phyloP scores from a whole-genome alignment of 2,888 invertebrate genomes.

The Phyllotreta striolata region DNA sequence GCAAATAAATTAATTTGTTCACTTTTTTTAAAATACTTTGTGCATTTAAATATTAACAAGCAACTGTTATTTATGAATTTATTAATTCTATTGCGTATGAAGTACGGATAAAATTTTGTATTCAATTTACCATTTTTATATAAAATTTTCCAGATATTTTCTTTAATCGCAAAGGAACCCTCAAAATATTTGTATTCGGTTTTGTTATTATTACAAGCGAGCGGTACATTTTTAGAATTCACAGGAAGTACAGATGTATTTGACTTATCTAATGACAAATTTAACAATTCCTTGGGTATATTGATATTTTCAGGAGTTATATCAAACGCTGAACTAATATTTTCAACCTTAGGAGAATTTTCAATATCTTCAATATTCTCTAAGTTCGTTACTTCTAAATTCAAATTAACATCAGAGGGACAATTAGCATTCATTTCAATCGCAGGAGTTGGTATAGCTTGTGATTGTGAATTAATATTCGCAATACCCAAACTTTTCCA shows the following conservation, averaged over 20 bases:
- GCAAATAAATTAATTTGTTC: slow-evolving; percentile 16
- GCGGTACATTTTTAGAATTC: neutral
- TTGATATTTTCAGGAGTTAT: too few species aligned
- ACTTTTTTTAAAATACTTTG: too few species aligned
- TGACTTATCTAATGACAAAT: neutral
- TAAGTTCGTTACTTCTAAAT: too few species aligned
- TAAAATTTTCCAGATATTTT: slow-evolving; percentile 17
- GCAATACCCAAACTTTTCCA: neutral
- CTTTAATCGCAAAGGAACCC: slow-evolving; percentile 1
- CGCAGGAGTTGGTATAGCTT: neutral
- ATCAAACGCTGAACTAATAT: too few species aligned
- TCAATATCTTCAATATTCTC: too few species aligned
- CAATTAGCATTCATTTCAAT: neutral
- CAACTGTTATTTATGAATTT: slow-evolving; percentile 29
- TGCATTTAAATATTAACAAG: slow-evolving; percentile 21
- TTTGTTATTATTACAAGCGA: neutral
- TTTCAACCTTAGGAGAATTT: too few species aligned
- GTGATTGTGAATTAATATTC: neutral
- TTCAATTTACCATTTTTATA: slow-evolving; percentile 26
- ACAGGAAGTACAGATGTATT: neutral
- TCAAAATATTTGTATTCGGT: slow-evolving; percentile 1
- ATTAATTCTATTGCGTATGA: slow-evolving; percentile 17
- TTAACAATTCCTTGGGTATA: too few species aligned
- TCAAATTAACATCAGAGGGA: too few species aligned
- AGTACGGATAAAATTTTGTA: slow-evolving; percentile 28